Conservation (phyloP, 2,888 invertebrate genomes). For the Spilarctia lutea region DNA sequence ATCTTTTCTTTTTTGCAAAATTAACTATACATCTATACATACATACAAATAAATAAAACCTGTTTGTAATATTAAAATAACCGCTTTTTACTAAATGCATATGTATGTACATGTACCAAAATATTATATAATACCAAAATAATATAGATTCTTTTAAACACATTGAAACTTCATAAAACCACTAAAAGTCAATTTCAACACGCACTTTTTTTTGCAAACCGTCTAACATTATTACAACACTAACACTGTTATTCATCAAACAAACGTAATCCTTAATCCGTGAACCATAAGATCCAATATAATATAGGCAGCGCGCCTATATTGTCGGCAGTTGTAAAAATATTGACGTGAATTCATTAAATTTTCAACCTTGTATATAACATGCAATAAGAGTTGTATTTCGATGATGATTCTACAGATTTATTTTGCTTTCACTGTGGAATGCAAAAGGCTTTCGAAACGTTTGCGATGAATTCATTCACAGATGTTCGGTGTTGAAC, state of each 20-base stretch:
- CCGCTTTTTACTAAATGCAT: too few relatives aligned
- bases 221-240: slow-evolving; percentile 21
- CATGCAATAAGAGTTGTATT: slow-evolving; percentile 21
- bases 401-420: slow-evolving; percentile 27
- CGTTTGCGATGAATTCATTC: slow-evolving; percentile 54
- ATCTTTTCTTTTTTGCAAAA: too few relatives aligned
- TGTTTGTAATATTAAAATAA: too few relatives aligned
- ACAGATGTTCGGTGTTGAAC: slow-evolving; percentile 42
- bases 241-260: slow-evolving; percentile 31
- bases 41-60: too few relatives aligned
- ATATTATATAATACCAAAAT: too few relatives aligned
- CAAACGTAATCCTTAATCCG: slow-evolving; percentile 45
- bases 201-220: slow-evolving; percentile 30
- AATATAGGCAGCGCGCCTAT: slow-evolving; percentile 40
- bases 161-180: background rate
- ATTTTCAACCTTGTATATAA: slow-evolving; percentile 29
- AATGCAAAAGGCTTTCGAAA: slow-evolving; percentile 62
- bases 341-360: slow-evolving; percentile 16
- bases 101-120: too few relatives aligned
- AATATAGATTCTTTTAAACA: too few relatives aligned
- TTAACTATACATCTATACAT: too few relatives aligned
- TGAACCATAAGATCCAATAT: slow-evolving; percentile 42
- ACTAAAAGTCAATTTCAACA: slow-evolving; percentile 38
- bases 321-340: slow-evolving; percentile 26
- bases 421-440: slow-evolving; percentile 68